Conservation (phyloP, 2,113 vertebrate species). For the Hyperopisus bebe region DNA sequence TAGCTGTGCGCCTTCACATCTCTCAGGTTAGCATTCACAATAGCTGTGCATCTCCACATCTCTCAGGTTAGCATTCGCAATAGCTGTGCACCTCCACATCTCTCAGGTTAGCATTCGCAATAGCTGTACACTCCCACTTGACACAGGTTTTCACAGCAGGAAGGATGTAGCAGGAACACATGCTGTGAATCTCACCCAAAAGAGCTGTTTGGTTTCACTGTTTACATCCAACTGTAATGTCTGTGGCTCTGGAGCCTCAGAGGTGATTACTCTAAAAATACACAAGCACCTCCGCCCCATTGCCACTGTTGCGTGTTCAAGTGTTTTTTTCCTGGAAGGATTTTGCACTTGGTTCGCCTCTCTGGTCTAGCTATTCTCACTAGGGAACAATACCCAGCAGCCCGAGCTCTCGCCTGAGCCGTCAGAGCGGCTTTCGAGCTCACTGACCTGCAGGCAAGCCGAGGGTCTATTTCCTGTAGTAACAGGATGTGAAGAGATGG, state of each 20-base stretch:
- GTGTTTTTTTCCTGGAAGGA: constrained; percentile 65
- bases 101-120: background rate
- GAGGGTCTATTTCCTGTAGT: constrained; percentile 61
- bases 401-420: constrained; percentile 30
- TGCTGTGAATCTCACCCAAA: background rate
- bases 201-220: constrained; percentile 28
- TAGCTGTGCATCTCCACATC: background rate
- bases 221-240: constrained; percentile 42
- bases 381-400: constrained; percentile 52
- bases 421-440: constrained; percentile 48
- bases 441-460: constrained; percentile 38
- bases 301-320: constrained; percentile 38
- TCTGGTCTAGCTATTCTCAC: constrained; percentile 44
- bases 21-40: too few relatives aligned
- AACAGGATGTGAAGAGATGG: constrained; percentile 59
- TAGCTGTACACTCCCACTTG: background rate
- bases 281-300: constrained; percentile 33
- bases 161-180: background rate
- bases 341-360: constrained; percentile 45
- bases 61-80: background rate
- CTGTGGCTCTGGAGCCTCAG: constrained; percentile 36
- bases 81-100: background rate
- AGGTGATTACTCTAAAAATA: constrained; percentile 56
- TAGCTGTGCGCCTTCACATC: background rate
- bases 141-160: background rate